Evolutionary conservation across 1,140 invertebrate genomes (phyloP).

Genomic region (Uloborus diversus): DNA sequence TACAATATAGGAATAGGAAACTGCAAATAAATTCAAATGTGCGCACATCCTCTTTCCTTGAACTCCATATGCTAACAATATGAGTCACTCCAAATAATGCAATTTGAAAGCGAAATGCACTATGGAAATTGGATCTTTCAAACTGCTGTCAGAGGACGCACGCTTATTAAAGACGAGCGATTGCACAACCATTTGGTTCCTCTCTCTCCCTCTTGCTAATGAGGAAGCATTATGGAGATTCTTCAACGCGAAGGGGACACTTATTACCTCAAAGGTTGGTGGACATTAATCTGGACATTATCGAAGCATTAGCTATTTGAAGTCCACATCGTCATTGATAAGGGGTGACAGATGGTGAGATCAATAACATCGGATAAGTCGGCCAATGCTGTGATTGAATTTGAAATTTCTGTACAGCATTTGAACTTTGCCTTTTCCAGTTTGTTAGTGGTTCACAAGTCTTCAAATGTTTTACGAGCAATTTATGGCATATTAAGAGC

Average conservation of each 20-base stretch:
- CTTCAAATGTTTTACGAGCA: background rate
- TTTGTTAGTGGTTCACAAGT: background rate
- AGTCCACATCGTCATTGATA: background rate
- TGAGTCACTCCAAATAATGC: no score
- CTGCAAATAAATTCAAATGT: no score
- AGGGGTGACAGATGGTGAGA: background rate
- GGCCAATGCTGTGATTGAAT: background rate
- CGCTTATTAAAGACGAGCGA: constrained; percentile 11
- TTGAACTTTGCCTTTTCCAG: background rate
- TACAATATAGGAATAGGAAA: no score
- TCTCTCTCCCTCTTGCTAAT: background rate
- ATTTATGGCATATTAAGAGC: background rate
- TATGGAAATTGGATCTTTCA: constrained; percentile 30
- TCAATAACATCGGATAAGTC: background rate
- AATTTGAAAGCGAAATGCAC: no score
- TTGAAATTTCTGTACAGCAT: background rate
- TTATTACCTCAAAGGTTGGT: constrained; percentile 9
- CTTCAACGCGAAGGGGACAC: background rate
- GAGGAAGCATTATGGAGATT: constrained; percentile 36
- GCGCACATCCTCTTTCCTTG: no score
- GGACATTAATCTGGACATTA: constrained; percentile 34
- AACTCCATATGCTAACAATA: no score
- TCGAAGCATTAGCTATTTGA: constrained; percentile 3
- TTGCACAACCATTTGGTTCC: background rate
- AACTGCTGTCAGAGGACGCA: background rate